phyloP scores from a whole-genome alignment of 2,888 invertebrate genomes.

The Panzeria rudis region DNA sequence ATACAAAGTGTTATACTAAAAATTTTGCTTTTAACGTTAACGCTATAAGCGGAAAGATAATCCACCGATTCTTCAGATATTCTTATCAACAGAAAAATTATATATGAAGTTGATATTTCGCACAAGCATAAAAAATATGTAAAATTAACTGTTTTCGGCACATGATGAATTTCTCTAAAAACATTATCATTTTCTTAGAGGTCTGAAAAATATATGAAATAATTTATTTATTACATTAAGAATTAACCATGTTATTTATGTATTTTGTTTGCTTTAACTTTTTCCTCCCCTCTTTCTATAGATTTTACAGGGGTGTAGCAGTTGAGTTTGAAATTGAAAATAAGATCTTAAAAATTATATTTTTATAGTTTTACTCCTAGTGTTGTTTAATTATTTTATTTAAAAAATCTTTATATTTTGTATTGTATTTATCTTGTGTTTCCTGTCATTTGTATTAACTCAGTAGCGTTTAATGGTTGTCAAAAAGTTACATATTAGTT shows the following conservation, averaged over 20 bases:
- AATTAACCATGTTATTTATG: slow-evolving; percentile 52
- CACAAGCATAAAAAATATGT: slow-evolving; percentile 36
- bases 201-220: slow-evolving; percentile 26
- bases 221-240: slow-evolving; percentile 26
- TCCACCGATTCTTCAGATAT: not conserved
- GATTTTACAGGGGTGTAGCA: not conserved
- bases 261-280: not conserved
- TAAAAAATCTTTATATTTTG: slow-evolving; percentile 55
- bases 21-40: slow-evolving; percentile 24
- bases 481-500: slow-evolving; percentile 35
- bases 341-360: slow-evolving; percentile 63
- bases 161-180: slow-evolving; percentile 67
- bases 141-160: slow-evolving; percentile 48
- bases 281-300: slow-evolving; percentile 19
- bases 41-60: slow-evolving; percentile 9
- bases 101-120: slow-evolving; percentile 39
- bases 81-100: not conserved
- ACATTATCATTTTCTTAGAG: not conserved
- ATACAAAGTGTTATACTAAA: slow-evolving; percentile 17
- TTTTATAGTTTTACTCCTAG: slow-evolving; percentile 55
- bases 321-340: slow-evolving; percentile 47
- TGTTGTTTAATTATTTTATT: slow-evolving; percentile 54
- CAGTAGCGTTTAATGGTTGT: slow-evolving; percentile 54
- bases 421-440: slow-evolving; percentile 41
- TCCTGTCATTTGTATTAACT: slow-evolving; percentile 49